Conservation (phyloP, 2,113 vertebrate genomes). For the Ceuthmochares aereus region DNA sequence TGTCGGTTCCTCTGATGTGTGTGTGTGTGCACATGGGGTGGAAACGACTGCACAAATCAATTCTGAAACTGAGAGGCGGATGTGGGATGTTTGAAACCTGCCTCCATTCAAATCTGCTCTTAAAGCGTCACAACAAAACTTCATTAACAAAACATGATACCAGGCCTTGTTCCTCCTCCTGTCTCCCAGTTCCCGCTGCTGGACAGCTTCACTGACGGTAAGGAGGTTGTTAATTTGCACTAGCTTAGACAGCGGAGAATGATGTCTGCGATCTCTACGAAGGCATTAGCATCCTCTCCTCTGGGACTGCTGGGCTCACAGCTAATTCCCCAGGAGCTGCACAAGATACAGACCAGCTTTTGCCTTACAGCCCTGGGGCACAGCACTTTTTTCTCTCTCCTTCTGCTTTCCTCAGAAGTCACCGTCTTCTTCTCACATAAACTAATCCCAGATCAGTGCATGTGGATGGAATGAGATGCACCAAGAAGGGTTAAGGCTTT, state of each 20-base stretch:
- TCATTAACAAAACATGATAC: not conserved
- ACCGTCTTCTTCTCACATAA: fast-evolving
- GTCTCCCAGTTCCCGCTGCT: not conserved
- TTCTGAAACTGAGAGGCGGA: not conserved
- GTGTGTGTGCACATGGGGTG: not conserved
- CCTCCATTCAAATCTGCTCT: not conserved
- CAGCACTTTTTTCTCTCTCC: fast-evolving
- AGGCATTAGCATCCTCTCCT: not conserved
- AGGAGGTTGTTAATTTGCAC: not conserved
- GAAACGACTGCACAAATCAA: conserved; percentile 1
- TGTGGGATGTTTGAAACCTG: conserved; percentile 7
- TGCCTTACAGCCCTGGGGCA: not conserved
- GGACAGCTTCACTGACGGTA: not conserved
- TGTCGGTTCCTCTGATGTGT: not conserved
- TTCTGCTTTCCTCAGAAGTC: fast-evolving
- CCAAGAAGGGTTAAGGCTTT: not conserved
- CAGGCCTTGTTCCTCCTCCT: not conserved
- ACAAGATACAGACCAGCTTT: not conserved
- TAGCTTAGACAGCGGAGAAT: not conserved
- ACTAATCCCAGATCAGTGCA: fast-evolving
- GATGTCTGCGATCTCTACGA: not conserved
- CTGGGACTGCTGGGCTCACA: fast-evolving
- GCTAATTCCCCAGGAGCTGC: not conserved
- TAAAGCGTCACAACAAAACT: not conserved
- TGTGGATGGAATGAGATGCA: not conserved